Percentiles rank a stretch among this genome's conserved stretches.
Evolutionary conservation across 2,888 invertebrate species (phyloP).

Genomic region (Maniola hyperantus): DNA sequence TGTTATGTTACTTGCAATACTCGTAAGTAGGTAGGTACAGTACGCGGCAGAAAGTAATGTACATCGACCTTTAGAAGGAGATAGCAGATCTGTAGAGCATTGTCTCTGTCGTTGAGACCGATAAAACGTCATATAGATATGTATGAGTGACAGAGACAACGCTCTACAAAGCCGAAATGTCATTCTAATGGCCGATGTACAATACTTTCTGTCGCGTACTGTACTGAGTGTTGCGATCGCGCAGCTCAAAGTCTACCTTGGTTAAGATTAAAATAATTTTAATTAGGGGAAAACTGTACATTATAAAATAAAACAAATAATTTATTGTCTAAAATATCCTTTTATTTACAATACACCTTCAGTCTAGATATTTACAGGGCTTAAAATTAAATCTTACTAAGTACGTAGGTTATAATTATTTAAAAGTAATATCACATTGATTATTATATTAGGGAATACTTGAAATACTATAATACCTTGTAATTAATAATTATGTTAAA

Average conservation of each 20-base stretch:
- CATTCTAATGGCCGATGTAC: too few relatives aligned
- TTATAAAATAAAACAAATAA: slow-evolving; percentile 29
- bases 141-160: too few relatives aligned
- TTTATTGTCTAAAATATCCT: slow-evolving; percentile 37
- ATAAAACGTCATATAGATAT: too few relatives aligned
- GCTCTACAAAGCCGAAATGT: too few relatives aligned
- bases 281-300: neutral
- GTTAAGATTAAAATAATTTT: too few relatives aligned
- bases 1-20: slow-evolving; percentile 22
- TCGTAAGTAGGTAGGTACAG: neutral
- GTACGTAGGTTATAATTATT: slow-evolving; percentile 18
- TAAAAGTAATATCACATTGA: slow-evolving; percentile 51
- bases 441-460: slow-evolving; percentile 21
- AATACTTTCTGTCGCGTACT: too few relatives aligned
- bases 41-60: too few relatives aligned
- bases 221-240: too few relatives aligned
- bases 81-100: too few relatives aligned
- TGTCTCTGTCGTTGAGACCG: too few relatives aligned
- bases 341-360: slow-evolving; percentile 49
- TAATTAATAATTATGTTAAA: neutral
- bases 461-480: neutral
- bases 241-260: too few relatives aligned
- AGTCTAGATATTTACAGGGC: slow-evolving; percentile 49
- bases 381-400: slow-evolving; percentile 38
- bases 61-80: too few relatives aligned